These are phyloP conservation scores for Rhogogaster chlorosoma DNA, from an alignment of 2,888 invertebrate genomes.

Conservation along the genomic window DNA sequence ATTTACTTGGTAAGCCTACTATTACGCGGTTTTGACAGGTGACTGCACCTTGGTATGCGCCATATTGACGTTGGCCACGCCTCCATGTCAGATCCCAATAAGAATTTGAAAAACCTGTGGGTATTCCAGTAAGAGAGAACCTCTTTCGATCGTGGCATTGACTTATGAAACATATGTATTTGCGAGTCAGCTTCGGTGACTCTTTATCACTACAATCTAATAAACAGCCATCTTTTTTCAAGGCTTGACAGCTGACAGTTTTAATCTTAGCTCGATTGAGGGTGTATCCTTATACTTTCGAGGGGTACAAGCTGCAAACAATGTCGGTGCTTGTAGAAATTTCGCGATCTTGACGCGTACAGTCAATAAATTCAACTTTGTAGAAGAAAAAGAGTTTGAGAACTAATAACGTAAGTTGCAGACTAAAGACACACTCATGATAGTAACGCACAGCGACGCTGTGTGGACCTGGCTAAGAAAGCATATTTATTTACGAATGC, in stretches of 20 bases:
- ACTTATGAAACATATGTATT: neutral
- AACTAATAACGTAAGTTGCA: neutral
- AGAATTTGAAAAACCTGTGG: neutral
- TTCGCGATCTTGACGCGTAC: neutral
- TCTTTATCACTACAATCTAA: neutral
- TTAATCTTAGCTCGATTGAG: neutral
- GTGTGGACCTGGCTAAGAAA: neutral
- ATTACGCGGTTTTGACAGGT: no score
- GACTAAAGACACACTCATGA: neutral
- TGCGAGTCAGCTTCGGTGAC: neutral
- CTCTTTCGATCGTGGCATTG: neutral
- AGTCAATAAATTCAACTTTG: neutral
- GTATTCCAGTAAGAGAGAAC: neutral
- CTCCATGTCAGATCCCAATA: no score
- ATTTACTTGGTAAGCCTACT: no score
- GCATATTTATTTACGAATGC: neutral
- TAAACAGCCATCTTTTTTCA: neutral
- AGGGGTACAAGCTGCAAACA: neutral
- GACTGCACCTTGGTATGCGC: no score
- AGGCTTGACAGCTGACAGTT: no score
- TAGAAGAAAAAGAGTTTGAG: neutral
- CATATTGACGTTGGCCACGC: no score
- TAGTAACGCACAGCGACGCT: neutral
- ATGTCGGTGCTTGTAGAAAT: neutral
- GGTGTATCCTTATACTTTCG: neutral